Conservation (phyloP, 2,113 vertebrate genomes). For the Balaeniceps rex region DNA sequence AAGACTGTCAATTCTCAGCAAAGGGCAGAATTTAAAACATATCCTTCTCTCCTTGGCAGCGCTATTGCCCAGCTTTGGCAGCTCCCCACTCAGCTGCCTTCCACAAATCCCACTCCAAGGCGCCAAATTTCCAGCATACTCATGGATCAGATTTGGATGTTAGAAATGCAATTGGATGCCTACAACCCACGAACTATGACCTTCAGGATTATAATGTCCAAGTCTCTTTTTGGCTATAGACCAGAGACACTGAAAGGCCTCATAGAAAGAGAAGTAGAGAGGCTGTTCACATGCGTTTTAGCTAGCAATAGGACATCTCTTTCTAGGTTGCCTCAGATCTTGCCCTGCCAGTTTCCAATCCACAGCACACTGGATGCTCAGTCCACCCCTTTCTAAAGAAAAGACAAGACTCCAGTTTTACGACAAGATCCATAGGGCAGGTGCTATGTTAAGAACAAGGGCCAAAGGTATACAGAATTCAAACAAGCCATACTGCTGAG, state of each 20-base stretch:
- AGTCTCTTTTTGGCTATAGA: background rate
- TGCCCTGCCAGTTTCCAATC: background rate
- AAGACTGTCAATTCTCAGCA: background rate
- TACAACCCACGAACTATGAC: background rate
- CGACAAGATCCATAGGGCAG: background rate
- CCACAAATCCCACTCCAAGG: background rate
- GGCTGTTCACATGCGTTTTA: background rate
- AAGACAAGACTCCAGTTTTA: background rate
- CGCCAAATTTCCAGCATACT: background rate
- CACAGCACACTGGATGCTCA: background rate
- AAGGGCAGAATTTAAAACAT: background rate
- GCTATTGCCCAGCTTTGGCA: background rate
- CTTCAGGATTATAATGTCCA: background rate
- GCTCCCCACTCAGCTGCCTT: background rate
- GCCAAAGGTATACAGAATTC: background rate
- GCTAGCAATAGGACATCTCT: background rate
- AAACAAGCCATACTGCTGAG: background rate
- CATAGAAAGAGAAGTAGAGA: background rate
- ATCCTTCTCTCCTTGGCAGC: background rate
- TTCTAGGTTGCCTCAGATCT: background rate
- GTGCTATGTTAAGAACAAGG: background rate
- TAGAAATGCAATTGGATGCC: background rate
- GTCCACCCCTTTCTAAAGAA: background rate
- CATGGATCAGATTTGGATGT: background rate
- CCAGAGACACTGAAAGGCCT: background rate